These are phyloP conservation scores for Drosophila baimaii DNA, from an alignment of 1,140 invertebrate species.

Conservation along the genomic window DNA sequence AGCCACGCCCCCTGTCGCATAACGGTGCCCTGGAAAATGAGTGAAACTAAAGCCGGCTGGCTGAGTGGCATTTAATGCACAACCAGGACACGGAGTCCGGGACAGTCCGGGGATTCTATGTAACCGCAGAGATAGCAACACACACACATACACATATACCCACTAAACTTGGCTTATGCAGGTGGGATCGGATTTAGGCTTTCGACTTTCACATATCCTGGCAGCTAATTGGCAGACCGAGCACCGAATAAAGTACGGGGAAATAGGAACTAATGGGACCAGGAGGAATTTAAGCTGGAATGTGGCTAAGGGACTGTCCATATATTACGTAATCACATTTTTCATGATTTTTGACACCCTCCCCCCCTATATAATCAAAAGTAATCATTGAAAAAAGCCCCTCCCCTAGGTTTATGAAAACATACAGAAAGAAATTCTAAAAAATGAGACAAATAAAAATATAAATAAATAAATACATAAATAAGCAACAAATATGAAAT, in stretches of 20 bases:
- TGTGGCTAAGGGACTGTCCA: too few species aligned
- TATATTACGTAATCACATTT: too few species aligned
- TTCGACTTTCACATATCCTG: conserved; percentile 23
- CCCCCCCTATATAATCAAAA: too few species aligned
- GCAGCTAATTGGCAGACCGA: not conserved
- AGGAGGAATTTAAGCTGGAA: not conserved
- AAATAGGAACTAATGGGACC: not conserved
- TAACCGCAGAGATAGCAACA: conserved; percentile 30
- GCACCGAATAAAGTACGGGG: not conserved
- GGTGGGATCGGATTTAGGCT: conserved; percentile 12
- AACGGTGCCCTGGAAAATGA: conserved; percentile 52
- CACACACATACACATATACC: conserved; percentile 11
- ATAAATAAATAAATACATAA: too few species aligned
- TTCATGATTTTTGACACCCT: too few species aligned
- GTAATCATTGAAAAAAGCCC: too few species aligned
- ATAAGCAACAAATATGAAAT: too few species aligned
- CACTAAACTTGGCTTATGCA: conserved; percentile 27
- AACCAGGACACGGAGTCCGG: conserved; percentile 24
- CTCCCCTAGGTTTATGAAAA: too few species aligned
- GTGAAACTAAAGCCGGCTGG: conserved; percentile 70
- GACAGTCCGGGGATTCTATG: conserved; percentile 10
- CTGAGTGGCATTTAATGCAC: conserved; percentile 77
- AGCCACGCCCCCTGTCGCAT: conserved; percentile 14
- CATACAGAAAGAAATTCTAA: too few species aligned
- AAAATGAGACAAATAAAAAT: too few species aligned